A percentile compares a stretch with the other conserved stretches of the same genome.
These are phyloP conservation scores for Acromyrmex heyeri DNA, from an alignment of 1,140 invertebrate species.

Conservation along the genomic window DNA sequence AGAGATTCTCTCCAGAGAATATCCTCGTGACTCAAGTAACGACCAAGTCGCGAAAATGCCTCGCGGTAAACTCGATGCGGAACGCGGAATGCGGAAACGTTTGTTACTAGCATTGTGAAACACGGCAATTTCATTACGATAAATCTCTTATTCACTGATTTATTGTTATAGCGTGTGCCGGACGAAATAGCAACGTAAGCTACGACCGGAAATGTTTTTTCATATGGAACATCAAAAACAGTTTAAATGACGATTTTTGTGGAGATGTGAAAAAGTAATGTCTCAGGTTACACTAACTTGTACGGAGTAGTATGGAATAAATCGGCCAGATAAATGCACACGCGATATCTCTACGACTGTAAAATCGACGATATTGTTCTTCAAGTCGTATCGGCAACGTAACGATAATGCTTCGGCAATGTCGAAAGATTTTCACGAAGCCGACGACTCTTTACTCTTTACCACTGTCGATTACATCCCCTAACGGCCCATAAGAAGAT, in stretches of 20 bases:
- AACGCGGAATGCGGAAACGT: conserved; percentile 34
- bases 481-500: conserved; percentile 44
- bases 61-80: conserved; percentile 31
- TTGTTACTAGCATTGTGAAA: conserved; percentile 43
- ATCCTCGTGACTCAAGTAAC: conserved; percentile 40
- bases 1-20: conserved; percentile 54
- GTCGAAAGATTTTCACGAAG: conserved; percentile 26
- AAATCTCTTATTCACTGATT: conserved; percentile 28
- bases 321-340: not conserved
- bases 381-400: conserved; percentile 17
- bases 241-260: not conserved
- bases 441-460: not conserved
- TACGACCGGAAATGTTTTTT: not conserved
- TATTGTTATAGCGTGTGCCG: not conserved
- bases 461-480: conserved; percentile 27
- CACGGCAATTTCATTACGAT: conserved; percentile 23
- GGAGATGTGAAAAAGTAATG: not conserved
- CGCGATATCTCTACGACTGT: conserved; percentile 30
- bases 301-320: not conserved
- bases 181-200: not conserved
- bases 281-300: not conserved
- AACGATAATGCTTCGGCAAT: conserved; percentile 42
- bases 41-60: conserved; percentile 29
- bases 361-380: conserved; percentile 55
- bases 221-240: not conserved